Evolutionary conservation across 2,888 invertebrate species (phyloP).

Genomic region (Ecdyonurus torrentis): DNA sequence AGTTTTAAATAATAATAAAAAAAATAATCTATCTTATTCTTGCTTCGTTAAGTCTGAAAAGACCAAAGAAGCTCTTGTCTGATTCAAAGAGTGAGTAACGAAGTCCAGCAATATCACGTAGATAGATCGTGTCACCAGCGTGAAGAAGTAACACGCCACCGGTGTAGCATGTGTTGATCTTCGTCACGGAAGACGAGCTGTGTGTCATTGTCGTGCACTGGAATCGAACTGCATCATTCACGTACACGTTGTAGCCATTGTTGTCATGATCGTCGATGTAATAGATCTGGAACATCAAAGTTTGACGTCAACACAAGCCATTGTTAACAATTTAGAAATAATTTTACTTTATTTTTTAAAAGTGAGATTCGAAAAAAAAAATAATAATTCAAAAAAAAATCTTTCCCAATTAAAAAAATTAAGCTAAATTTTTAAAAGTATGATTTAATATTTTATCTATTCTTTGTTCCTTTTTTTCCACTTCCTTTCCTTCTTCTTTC

Average conservation of each 20-base stretch:
- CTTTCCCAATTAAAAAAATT: too few species aligned
- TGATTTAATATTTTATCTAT: too few species aligned
- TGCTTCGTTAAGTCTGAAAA: conserved; percentile 45
- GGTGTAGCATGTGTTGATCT: conserved; percentile 59
- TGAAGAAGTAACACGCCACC: conserved; percentile 45
- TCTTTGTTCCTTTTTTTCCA: too few species aligned
- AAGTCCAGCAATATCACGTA: conserved; percentile 51
- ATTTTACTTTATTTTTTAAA: too few species aligned
- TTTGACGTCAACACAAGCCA: too few species aligned
- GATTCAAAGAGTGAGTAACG: conserved; percentile 50
- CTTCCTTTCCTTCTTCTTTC: too few species aligned
- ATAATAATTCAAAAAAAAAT: too few species aligned
- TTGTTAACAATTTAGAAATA: too few species aligned
- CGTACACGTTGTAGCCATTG: conserved; percentile 55
- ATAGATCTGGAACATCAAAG: conserved; percentile 46
- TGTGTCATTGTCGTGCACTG: conserved; percentile 58
- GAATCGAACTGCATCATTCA: conserved; percentile 41
- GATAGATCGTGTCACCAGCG: conserved; percentile 44
- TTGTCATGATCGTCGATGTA: conserved; percentile 60
- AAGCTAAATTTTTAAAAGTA: too few species aligned
- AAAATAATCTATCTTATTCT: background rate
- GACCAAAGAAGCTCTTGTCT: conserved; percentile 68
- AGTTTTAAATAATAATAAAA: too few species aligned
- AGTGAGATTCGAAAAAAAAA: too few species aligned
- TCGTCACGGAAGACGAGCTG: conserved; percentile 30